Percentiles rank a stretch among this genome's conserved stretches.
Conservation (phyloP, 2,888 invertebrate species). For the Piscicola geometra region DNA sequence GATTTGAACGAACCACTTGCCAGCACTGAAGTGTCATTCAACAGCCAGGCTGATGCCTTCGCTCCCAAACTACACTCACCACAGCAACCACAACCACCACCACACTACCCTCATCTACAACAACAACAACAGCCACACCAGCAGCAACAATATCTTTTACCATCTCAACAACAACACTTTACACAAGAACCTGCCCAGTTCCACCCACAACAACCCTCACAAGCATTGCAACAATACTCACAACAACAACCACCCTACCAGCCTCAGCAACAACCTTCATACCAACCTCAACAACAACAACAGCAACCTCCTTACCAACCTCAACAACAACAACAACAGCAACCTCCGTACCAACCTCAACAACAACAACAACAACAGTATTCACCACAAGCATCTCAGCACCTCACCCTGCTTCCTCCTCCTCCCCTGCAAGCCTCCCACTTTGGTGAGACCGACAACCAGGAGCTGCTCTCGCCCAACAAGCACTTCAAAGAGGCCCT, state of each 20-base stretch:
- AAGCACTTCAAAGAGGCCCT: background rate
- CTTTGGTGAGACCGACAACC: background rate
- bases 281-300: background rate
- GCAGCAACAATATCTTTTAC: conserved; percentile 41
- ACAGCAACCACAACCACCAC: too few relatives aligned
- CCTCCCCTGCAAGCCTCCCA: background rate
- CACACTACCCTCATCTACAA: too few relatives aligned
- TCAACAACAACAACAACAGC: conserved; percentile 32
- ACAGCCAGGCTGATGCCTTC: too few relatives aligned
- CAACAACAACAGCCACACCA: background rate
- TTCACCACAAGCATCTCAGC: background rate
- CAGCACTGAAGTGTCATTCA: background rate
- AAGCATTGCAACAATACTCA: background rate
- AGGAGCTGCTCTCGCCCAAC: background rate
- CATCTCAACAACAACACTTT: conserved; percentile 41
- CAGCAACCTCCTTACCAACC: conserved; percentile 40
- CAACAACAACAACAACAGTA: background rate
- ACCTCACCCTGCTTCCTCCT: background rate
- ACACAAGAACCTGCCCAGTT: conserved; percentile 6
- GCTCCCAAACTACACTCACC: too few relatives aligned
- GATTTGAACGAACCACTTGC: too few relatives aligned
- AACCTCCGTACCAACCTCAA: conserved; percentile 22
- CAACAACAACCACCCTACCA: conserved; percentile 35
- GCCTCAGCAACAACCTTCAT: background rate
- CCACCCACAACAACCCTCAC: conserved; percentile 34